phyloP scores from a whole-genome alignment of 2,888 invertebrate genomes.

The Parnassius apollo region DNA sequence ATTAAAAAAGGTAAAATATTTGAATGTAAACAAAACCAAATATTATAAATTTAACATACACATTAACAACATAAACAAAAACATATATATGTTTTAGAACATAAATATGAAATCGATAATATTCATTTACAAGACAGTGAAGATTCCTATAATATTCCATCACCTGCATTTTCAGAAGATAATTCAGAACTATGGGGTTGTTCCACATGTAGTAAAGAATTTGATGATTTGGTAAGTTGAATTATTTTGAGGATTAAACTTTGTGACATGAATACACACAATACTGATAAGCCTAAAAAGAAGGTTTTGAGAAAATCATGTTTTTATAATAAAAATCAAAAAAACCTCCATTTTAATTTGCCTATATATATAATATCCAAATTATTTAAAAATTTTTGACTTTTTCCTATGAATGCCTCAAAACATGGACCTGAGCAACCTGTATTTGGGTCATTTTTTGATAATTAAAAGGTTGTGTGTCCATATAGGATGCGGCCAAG shows the following conservation, averaged over 20 bases:
- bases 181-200: conserved; percentile 54
- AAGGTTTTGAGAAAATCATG: too few relatives aligned
- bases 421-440: too few relatives aligned
- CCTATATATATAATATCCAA: too few relatives aligned
- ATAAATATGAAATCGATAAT: conserved; percentile 36
- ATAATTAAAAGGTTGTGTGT: too few relatives aligned
- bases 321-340: too few relatives aligned
- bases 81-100: conserved; percentile 33
- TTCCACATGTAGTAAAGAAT: conserved; percentile 52
- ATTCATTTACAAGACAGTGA: conserved; percentile 45
- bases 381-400: too few relatives aligned
- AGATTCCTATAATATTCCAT: conserved; percentile 55
- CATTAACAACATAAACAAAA: neutral
- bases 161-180: conserved; percentile 55
- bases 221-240: conserved; percentile 52
- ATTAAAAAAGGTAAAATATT: conserved; percentile 58
- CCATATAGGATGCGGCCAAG: too few relatives aligned
- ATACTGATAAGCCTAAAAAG: too few relatives aligned
- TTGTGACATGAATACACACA: too few relatives aligned
- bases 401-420: too few relatives aligned
- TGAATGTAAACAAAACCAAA: neutral
- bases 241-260: neutral
- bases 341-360: too few relatives aligned
- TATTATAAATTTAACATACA: neutral
- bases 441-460: too few relatives aligned